Evolutionary conservation across 2,113 vertebrate species (phyloP), one percentile per base, ranked within the genome.

Genomic region (Chascanopsetta lugubris): DNA sequence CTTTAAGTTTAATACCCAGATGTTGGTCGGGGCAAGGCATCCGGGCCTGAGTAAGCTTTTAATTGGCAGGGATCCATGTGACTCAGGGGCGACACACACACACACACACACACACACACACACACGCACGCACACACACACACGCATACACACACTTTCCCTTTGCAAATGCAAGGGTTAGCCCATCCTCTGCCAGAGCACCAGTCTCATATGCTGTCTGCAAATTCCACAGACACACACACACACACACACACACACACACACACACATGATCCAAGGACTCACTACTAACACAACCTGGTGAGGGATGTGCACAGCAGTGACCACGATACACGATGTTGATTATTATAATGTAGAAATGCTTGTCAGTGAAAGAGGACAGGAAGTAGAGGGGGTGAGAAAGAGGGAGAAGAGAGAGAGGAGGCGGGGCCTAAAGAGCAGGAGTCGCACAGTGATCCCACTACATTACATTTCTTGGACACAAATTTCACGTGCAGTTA

Each of bases 1-100:
- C 70, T 88, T 89, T 84, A n/a, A 59, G 75, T 86, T 90, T 86
- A 84, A 86, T 85, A 78, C 68, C 80, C 89, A 92, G 86, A 90
- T 90, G 88, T 88, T 86, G 58, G 73, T 71, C 65, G 74, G 74
- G 75, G 74, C 72, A 75, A 80, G 58, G 78, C 82, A 85, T 88
- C 75, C 64, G 70, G 70, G 70, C 72, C 70, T 61, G 79, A 48
- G 38, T 73, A 81, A 66, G 84, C 72, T 86, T 89, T 85, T 86
- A 85, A 86, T 87, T 89, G 83, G 88, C 83, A 64, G 74, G 51
- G 70, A 80, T 84, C 80, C 74, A 57, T 79, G 81, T 85, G 89
- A 90, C 74, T 85, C 70, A 82, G 53, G 20, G 69, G 27, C 17
- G 26, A n/a, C n/a, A n/a, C n/a, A n/a, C n/a, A n/a, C n/a, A n/a